Percentiles rank a stretch among this genome's conserved stretches.
These are phyloP conservation scores for Heliconius erato DNA, from an alignment of 2,888 invertebrate species.

Conservation along the genomic window DNA sequence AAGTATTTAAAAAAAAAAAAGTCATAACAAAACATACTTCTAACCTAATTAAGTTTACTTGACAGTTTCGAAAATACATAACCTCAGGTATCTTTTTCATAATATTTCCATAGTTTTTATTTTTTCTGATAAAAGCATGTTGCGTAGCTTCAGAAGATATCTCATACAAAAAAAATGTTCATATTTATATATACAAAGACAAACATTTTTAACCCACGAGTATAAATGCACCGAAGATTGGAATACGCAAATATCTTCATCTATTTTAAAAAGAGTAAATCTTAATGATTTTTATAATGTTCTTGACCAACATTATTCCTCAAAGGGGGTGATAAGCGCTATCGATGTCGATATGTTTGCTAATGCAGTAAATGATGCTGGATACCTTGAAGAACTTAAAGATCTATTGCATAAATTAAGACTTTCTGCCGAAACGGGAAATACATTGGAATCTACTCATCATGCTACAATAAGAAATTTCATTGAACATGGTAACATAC, in stretches of 20 bases:
- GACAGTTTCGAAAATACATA: background rate
- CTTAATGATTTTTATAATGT: slow-evolving; percentile 89
- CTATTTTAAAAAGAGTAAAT: slow-evolving; percentile 88
- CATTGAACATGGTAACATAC: slow-evolving; percentile 82
- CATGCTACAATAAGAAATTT: slow-evolving; percentile 91
- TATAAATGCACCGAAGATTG: slow-evolving; percentile 91
- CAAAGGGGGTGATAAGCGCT: slow-evolving; percentile 88
- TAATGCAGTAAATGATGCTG: slow-evolving; percentile 86
- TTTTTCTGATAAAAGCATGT: slow-evolving; percentile 34
- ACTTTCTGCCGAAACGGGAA: slow-evolving; percentile 89
- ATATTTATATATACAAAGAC: slow-evolving; percentile 34
- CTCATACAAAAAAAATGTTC: slow-evolving; percentile 32
- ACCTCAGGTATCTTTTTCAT: background rate
- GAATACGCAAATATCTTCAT: slow-evolving; percentile 87
- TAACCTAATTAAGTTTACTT: background rate
- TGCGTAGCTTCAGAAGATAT: slow-evolving; percentile 44
- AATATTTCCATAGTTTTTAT: background rate
- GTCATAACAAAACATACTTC: background rate
- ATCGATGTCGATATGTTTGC: slow-evolving; percentile 94
- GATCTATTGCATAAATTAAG: slow-evolving; percentile 90
- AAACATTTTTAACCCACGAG: slow-evolving; percentile 85
- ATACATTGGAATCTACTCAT: slow-evolving; percentile 91
- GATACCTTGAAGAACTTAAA: slow-evolving; percentile 89
- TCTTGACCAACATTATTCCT: slow-evolving; percentile 88
- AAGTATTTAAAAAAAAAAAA: background rate